These are phyloP conservation scores for Acanthurus lineatus DNA, from an alignment of 2,797 vertebrate species.

Conservation along the genomic window DNA sequence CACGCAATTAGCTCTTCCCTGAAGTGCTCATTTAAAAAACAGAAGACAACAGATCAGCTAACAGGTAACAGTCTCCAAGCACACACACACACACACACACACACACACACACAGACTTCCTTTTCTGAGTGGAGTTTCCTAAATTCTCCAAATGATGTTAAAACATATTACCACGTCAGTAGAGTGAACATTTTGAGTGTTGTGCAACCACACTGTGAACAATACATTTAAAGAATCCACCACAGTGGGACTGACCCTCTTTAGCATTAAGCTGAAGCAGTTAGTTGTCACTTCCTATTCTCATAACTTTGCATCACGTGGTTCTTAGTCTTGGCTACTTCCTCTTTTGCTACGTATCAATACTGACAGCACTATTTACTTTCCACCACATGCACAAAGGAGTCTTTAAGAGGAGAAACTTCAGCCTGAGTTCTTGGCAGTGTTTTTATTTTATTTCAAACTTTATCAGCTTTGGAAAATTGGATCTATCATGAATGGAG, in stretches of 20 bases:
- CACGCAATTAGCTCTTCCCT: not conserved
- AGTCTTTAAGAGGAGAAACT: conserved; percentile 3
- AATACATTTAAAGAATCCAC: not conserved
- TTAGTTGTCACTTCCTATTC: conserved; percentile 73
- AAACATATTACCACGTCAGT: conserved; percentile 6
- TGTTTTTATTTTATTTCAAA: not conserved
- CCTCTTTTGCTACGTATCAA: conserved; percentile 70
- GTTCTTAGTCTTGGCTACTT: conserved; percentile 56
- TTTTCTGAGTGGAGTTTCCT: conserved; percentile 60
- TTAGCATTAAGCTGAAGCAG: conserved; percentile 29
- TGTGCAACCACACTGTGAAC: not conserved
- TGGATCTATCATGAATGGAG: conserved; percentile 70
- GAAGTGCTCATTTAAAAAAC: conserved; percentile 46
- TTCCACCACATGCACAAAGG: conserved; percentile 12
- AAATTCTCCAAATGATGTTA: conserved; percentile 31
- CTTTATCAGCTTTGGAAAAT: conserved; percentile 20
- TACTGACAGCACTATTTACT: conserved; percentile 54
- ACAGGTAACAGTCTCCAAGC: conserved; percentile 5
- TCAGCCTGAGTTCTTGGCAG: not conserved
- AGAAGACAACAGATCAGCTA: conserved; percentile 8
- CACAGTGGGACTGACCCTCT: conserved; percentile 47
- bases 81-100: not conserved
- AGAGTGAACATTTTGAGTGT: conserved; percentile 21
- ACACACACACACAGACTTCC: not conserved
- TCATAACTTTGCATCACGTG: conserved; percentile 61